Percentiles rank a stretch among this genome's conserved stretches.
phyloP scores from a whole-genome alignment of 2,888 invertebrate genomes.

The Clusia tigrina region DNA sequence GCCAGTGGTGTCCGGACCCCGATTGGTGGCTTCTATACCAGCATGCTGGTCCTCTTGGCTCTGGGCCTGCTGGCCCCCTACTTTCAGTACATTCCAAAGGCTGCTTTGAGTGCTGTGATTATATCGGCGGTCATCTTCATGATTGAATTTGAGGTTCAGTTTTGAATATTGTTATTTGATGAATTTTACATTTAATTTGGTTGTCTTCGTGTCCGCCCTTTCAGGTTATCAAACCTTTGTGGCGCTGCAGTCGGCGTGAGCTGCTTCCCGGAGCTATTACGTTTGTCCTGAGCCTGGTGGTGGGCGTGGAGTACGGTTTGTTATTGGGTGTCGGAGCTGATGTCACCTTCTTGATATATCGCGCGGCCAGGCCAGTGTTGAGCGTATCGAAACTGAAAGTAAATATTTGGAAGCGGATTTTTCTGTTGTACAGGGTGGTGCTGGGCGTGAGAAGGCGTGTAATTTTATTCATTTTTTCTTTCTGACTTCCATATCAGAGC shows the following conservation, averaged over 20 bases:
- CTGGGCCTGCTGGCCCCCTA: constrained; percentile 87
- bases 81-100: constrained; percentile 89
- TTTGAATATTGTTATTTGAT: neutral
- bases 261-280: constrained; percentile 83
- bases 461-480: neutral
- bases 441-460: too few species aligned
- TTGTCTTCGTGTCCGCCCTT: neutral
- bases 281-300: constrained; percentile 79
- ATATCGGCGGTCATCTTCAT: constrained; percentile 95
- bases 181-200: neutral
- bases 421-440: neutral
- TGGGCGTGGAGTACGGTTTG: constrained; percentile 89
- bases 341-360: constrained; percentile 79
- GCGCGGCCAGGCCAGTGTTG: constrained; percentile 81
- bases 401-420: constrained; percentile 45
- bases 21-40: constrained; percentile 84
- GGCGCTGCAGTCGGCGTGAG: constrained; percentile 83
- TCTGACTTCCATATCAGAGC: neutral
- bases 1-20: constrained; percentile 94
- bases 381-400: constrained; percentile 77
- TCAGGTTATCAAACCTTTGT: constrained; percentile 81
- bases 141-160: constrained; percentile 83
- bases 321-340: constrained; percentile 82
- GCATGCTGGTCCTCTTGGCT: constrained; percentile 81
- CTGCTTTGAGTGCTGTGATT: constrained; percentile 89